Conservation (phyloP, 2,888 invertebrate species). For the Gastracanthus pulcherrimus region DNA sequence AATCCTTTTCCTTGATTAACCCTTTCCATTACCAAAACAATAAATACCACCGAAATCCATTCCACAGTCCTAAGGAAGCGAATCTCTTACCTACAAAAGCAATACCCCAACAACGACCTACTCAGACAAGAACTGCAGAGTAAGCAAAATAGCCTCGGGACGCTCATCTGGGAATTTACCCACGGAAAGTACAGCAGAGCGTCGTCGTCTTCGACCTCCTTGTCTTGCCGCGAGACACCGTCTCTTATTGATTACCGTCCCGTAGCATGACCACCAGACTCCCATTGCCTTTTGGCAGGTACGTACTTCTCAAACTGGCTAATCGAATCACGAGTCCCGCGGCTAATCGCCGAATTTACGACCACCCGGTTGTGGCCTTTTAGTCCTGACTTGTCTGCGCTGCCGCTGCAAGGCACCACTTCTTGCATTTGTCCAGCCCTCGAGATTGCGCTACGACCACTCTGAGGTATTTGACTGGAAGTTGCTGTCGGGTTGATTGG, state of each 20-base stretch:
- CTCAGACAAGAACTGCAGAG: neutral
- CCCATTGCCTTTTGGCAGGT: neutral
- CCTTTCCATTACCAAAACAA: too few relatives aligned
- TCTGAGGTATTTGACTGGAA: too few relatives aligned
- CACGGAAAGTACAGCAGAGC: neutral
- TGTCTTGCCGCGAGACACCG: neutral
- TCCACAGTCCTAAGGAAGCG: too few relatives aligned
- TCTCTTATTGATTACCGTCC: constrained; percentile 23
- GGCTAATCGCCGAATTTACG: neutral
- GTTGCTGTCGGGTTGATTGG: too few relatives aligned
- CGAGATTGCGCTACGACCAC: neutral
- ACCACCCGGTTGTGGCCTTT: neutral
- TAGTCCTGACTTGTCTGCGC: neutral
- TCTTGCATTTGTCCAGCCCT: neutral
- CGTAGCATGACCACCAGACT: neutral
- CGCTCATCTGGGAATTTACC: neutral
- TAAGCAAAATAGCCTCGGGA: neutral
- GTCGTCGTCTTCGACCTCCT: too few relatives aligned
- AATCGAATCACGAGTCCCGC: constrained; percentile 7
- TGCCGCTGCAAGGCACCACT: too few relatives aligned
- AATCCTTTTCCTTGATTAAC: too few relatives aligned
- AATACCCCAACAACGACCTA: too few relatives aligned
- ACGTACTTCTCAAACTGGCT: too few relatives aligned
- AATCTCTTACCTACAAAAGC: too few relatives aligned
- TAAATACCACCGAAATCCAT: too few relatives aligned